phyloP scores from a whole-genome alignment of 1,140 invertebrate species.

The Drosophila parvula region DNA sequence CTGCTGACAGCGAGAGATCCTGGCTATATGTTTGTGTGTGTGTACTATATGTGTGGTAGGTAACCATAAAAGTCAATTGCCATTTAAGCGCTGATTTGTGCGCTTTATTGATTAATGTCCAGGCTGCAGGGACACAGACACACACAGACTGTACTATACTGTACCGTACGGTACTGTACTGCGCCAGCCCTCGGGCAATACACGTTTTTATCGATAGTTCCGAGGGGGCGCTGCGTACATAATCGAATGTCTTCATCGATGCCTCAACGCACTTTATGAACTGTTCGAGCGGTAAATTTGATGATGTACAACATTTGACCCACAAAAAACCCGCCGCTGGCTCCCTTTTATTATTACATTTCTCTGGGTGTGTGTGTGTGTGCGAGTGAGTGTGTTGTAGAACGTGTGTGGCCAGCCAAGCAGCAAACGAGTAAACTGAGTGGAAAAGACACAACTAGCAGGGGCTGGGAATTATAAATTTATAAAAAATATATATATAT shows the following conservation, averaged over 20 bases:
- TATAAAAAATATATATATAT: constrained; percentile 1
- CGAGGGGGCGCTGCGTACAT: background rate
- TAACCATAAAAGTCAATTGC: constrained; percentile 69
- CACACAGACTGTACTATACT: background rate
- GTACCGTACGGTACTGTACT: constrained; percentile 8
- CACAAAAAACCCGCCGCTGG: constrained; percentile 7
- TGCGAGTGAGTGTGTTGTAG: constrained; percentile 21
- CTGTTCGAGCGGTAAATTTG: constrained; percentile 74
- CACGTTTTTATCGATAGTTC: constrained; percentile 60
- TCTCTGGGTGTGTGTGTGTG: constrained; percentile 1
- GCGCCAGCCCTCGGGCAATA: background rate
- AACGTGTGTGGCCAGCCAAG: constrained; percentile 65
- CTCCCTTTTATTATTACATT: constrained; percentile 21
- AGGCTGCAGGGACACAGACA: background rate
- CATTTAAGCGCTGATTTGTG: constrained; percentile 76
- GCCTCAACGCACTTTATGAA: constrained; percentile 57
- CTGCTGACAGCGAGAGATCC: background rate
- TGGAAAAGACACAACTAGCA: constrained; percentile 26
- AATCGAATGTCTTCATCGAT: constrained; percentile 53
- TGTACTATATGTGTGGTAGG: background rate
- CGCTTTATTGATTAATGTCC: constrained; percentile 65
- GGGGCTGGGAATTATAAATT: constrained; percentile 38
- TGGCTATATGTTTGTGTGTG: background rate
- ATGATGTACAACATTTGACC: constrained; percentile 67
- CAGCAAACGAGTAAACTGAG: constrained; percentile 64